Percentiles rank a stretch among this genome's conserved stretches.
These are phyloP conservation scores for Symphodus melops DNA, from an alignment of 2,113 vertebrate species.

Conservation along the genomic window DNA sequence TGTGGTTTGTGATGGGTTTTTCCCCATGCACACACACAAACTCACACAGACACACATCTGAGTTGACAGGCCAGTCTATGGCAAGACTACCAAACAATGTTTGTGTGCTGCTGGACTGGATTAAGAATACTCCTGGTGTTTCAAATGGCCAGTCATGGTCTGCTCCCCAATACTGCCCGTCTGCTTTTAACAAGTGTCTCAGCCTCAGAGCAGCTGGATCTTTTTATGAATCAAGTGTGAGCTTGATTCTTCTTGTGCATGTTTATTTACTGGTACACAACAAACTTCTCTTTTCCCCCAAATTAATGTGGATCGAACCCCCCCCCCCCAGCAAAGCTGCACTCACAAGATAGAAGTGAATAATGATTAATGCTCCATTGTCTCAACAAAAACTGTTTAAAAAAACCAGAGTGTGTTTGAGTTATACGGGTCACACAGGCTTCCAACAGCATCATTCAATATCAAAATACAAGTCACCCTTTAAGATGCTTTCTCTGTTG, in stretches of 20 bases:
- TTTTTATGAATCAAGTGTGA: background rate
- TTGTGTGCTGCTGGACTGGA: constrained; percentile 23
- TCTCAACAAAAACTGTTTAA: constrained; percentile 26
- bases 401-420: background rate
- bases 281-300: constrained; percentile 9
- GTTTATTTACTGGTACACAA: background rate
- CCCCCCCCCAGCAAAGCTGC: constrained; percentile 14
- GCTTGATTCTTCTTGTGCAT: background rate
- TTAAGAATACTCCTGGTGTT: constrained; percentile 18
- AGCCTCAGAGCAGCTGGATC: constrained; percentile 12
- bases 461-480: background rate
- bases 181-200: background rate
- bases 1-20: constrained; percentile 11
- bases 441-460: constrained; percentile 3
- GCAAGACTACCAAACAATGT: constrained; percentile 32
- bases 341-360: background rate
- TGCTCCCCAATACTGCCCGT: background rate
- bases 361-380: constrained; percentile 30
- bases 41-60: constrained; percentile 3
- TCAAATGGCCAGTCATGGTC: constrained; percentile 13
- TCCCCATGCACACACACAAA: constrained; percentile 6
- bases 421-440: background rate
- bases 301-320: constrained; percentile 21
- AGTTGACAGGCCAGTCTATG: background rate
- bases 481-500: background rate